Base-by-base conservation (phyloP, 2,797 vertebrate species). In the Enteromius mattozi region DNA sequence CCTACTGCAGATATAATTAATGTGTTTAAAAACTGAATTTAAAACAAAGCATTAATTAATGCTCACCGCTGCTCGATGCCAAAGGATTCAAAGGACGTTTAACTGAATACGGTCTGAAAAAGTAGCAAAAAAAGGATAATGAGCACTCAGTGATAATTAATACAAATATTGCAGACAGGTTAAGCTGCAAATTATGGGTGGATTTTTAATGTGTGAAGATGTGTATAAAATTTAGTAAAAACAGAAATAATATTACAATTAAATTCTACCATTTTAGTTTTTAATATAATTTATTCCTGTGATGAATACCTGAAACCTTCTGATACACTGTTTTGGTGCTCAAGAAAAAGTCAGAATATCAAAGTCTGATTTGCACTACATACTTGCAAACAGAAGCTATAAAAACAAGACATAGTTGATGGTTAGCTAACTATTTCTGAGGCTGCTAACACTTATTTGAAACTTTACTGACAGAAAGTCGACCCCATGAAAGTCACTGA, bases 41-140 rank as follows among this genome's bases (percentile, higher is more conserved):
- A 74, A 56, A 40, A 76, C 21, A 74, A 69, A 10, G 5, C 59
- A 40, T 27, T 14, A n/a, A 66, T 13, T 40, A 27, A 24, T 19
- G 85, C 88, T 89, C 82, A 91, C 92, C 88, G 78, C 85, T 91
- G 78, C 91, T 88, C 9, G 89, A 87, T 0, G 76, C 40, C 91
- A 94, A 86, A 51, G 97, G 96, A 90, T 95, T 94, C 81, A 97
- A 91, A 21, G 97, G 97, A 51, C 97, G 94, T 89, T 96, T 96
- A 68, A 98, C 93, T 74, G 96, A 93, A 21, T 94, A 95, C 19
- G 97, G 97, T 89, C 97, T 99, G 92, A 74, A 89, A 91, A 85
- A 84, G 35, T 3, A 82, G 82, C 24, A 45, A 72, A 45, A 59
- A 61, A 14, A 6, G 2, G 27, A 45, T 42, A 30, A 69, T 33